Evolutionary conservation across 2,888 invertebrate genomes (phyloP).

Genomic region (Morpho achilles): DNA sequence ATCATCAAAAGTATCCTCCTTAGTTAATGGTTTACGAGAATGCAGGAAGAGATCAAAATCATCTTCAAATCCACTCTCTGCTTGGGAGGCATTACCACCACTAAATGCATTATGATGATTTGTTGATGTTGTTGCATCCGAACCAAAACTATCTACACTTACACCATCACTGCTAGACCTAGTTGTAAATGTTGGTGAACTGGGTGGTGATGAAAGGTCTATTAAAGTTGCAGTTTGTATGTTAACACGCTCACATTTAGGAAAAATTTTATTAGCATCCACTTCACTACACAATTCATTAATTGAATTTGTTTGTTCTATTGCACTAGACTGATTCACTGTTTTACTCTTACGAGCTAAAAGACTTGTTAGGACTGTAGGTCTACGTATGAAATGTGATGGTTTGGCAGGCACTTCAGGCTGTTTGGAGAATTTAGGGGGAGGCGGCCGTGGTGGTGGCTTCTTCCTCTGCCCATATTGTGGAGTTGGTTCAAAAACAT

Average conservation of each 20-base stretch:
- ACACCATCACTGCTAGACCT: slow-evolving; percentile 87
- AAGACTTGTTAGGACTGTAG: slow-evolving; percentile 64
- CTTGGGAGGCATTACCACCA: slow-evolving; percentile 84
- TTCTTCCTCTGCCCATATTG: slow-evolving; percentile 80
- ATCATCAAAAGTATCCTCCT: slow-evolving; percentile 71
- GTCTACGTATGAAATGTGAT: slow-evolving; percentile 72
- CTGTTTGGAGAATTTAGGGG: slow-evolving; percentile 71
- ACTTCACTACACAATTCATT: slow-evolving; percentile 50
- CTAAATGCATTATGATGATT: slow-evolving; percentile 74
- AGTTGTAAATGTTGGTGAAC: slow-evolving; percentile 86
- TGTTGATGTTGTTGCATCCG: slow-evolving; percentile 82
- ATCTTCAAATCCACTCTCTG: slow-evolving; percentile 91
- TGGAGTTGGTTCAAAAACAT: slow-evolving; percentile 69
- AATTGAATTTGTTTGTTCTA: slow-evolving; percentile 39
- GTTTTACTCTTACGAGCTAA: slow-evolving; percentile 61
- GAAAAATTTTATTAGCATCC: slow-evolving; percentile 61
- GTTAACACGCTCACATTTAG: slow-evolving; percentile 68
- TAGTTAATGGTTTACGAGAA: slow-evolving; percentile 56
- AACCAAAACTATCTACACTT: slow-evolving; percentile 87
- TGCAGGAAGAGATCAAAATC: slow-evolving; percentile 85
- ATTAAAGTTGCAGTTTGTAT: slow-evolving; percentile 80
- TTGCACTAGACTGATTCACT: slow-evolving; percentile 33
- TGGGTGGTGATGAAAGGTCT: slow-evolving; percentile 85
- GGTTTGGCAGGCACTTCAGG: slow-evolving; percentile 70
- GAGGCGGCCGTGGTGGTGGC: slow-evolving; percentile 86